A percentile compares a stretch with the other conserved stretches of the same genome.
phyloP scores from a whole-genome alignment of 1,140 invertebrate species.

The Lasioglossum albipes region DNA sequence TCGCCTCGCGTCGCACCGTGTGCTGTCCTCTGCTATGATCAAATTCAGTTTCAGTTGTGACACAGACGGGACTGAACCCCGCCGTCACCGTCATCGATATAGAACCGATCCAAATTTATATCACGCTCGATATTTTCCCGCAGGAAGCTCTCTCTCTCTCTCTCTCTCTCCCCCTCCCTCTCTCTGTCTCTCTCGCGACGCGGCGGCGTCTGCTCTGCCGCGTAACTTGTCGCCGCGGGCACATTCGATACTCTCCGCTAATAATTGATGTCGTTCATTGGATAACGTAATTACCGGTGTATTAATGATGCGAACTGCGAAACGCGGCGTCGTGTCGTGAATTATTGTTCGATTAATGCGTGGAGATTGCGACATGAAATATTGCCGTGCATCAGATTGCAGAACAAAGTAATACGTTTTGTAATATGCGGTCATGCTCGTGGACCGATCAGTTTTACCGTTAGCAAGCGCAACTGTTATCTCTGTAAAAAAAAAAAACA shows the following conservation, averaged over 20 bases:
- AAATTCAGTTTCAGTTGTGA: slow-evolving; percentile 61
- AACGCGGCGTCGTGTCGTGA: slow-evolving; percentile 32
- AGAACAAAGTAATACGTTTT: neutral
- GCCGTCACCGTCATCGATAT: slow-evolving; percentile 51
- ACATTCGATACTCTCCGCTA: slow-evolving; percentile 9
- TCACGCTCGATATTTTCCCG: slow-evolving; percentile 29
- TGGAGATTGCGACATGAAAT: slow-evolving; percentile 31
- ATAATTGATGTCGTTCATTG: slow-evolving; percentile 41
- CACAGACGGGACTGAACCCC: slow-evolving; percentile 47
- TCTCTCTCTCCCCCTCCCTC: slow-evolving; percentile 19
- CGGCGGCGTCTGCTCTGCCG: slow-evolving; percentile 18
- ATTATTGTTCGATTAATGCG: slow-evolving; percentile 24
- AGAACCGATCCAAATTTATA: slow-evolving; percentile 52
- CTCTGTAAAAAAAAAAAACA: neutral
- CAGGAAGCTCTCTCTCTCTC: neutral
- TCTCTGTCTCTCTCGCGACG: neutral
- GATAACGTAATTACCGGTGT: slow-evolving; percentile 36
- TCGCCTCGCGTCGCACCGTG: neutral
- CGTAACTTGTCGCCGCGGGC: slow-evolving; percentile 4
- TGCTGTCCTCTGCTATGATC: slow-evolving; percentile 15
- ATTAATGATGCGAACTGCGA: slow-evolving; percentile 28
- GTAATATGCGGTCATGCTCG: neutral
- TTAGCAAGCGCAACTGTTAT: neutral
- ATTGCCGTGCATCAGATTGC: slow-evolving; percentile 7
- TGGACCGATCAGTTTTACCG: neutral